Conservation (phyloP, 2,113 vertebrate genomes). For the Synodontis membranacea region DNA sequence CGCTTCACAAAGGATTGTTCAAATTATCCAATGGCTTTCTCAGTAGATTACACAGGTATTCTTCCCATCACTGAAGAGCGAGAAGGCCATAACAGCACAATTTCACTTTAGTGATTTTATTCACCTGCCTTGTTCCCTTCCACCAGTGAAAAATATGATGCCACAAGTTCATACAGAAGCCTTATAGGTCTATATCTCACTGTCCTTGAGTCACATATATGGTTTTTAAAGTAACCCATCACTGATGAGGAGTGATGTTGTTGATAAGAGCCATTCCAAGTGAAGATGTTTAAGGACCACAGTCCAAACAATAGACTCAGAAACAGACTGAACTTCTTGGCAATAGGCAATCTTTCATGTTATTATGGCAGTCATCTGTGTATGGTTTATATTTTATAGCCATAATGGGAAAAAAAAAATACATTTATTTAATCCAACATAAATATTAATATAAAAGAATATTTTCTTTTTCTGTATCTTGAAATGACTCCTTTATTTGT, state of each 20-base stretch:
- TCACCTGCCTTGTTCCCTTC: conserved; percentile 17
- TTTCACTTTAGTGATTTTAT: conserved; percentile 32
- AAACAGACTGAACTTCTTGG: background rate
- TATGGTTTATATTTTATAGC: background rate
- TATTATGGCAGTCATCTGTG: background rate
- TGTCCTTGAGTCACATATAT: conserved; percentile 32
- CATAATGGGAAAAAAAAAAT: background rate
- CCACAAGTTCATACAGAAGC: conserved; percentile 5
- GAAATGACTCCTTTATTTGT: background rate
- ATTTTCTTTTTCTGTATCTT: background rate
- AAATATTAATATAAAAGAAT: background rate
- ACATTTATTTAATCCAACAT: background rate
- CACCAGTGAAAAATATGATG: conserved; percentile 13
- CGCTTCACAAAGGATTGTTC: background rate
- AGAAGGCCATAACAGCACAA: background rate
- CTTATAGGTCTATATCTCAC: conserved; percentile 11
- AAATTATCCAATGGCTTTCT: background rate
- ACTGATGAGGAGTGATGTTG: conserved; percentile 24
- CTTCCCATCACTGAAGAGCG: background rate
- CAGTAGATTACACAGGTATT: background rate
- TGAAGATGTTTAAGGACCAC: background rate
- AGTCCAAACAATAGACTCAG: background rate
- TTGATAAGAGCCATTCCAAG: conserved; percentile 10
- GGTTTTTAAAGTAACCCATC: conserved; percentile 3
- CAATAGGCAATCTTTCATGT: background rate